Base-by-base conservation (phyloP, 2,113 vertebrate genomes). In the Mohoua ochrocephala region DNA sequence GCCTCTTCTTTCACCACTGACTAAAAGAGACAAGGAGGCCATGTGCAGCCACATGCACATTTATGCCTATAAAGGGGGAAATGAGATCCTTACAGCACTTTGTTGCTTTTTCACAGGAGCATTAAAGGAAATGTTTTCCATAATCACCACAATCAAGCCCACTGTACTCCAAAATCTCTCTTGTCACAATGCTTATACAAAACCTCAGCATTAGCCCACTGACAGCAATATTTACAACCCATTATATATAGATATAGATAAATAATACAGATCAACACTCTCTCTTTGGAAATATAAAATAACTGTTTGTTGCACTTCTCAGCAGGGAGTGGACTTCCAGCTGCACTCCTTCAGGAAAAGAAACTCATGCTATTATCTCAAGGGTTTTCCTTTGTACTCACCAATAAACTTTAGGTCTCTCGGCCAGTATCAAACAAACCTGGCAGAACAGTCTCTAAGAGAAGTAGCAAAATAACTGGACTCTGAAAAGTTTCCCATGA, bases 41-140 rank as follows among this genome's bases (percentile, higher is more conserved):
- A 1, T 0, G 2, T 4, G 27, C 0, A 3, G 26, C 16, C 44
- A n/a, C 3, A 15, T 5, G 8, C 42, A 68, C 35, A 50, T 52
- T 24, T 15, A 8, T 2, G 8, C 17, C 11, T 39, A 15, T 30
- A 49, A 59, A 80, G 16, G 7, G 22, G 11, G 13, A 84, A 89
- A 42, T 4, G 11, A 21, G 47, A 82, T 53, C 20, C 26, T 41
- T 56, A 41, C 9, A 84, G 22, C 0, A 1, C 53, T 87, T 74
- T n/a, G 5, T 13, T 84, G 10, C 12, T 57, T 87, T 89, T 84
- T 57, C 49, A 77, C 9, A 47, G 37, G 3, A 88, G 12, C 7
- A 39, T n/a, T 71, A 50, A 91, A 92, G 49, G 20, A 82, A 75
- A 68, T 44, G 10, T 73, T 76, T 65, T 39, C 37, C n/a, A 47